Evolutionary conservation across 2,888 invertebrate species (phyloP).

Genomic region (Alentia gelatinosa): DNA sequence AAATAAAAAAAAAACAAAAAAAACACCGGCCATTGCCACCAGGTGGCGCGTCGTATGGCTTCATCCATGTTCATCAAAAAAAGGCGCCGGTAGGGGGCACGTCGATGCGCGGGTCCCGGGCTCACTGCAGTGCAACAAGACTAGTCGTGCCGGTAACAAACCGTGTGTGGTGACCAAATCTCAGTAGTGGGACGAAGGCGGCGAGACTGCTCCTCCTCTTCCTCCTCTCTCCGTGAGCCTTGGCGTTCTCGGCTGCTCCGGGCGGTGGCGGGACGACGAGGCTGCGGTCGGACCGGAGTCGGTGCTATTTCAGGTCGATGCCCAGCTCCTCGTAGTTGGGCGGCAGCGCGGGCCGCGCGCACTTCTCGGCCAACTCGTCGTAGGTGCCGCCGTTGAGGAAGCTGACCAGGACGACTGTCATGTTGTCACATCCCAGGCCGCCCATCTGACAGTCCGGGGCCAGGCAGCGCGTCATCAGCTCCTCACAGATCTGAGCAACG

Average conservation of each 20-base stretch:
- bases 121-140: not conserved
- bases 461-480: constrained; percentile 94
- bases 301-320: constrained; percentile 33
- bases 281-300: not conserved
- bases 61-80: not conserved
- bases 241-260: not conserved
- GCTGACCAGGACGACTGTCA: constrained; percentile 96
- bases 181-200: not conserved
- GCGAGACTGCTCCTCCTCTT: too few relatives aligned
- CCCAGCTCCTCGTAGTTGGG: constrained; percentile 43
- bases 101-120: not conserved
- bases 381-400: constrained; percentile 84
- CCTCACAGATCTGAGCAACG: constrained; percentile 90
- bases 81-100: not conserved
- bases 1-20: not conserved
- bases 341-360: constrained; percentile 65
- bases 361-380: constrained; percentile 79
- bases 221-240: not conserved
- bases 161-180: not conserved
- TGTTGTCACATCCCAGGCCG: constrained; percentile 98
- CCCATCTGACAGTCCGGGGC: constrained; percentile 98
- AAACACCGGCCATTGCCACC: not conserved
- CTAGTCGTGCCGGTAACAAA: not conserved
- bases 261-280: not conserved
- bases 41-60: not conserved